Evolutionary conservation across 1,140 invertebrate species (phyloP).

Genomic region (Lysiphlebus fabarum): DNA sequence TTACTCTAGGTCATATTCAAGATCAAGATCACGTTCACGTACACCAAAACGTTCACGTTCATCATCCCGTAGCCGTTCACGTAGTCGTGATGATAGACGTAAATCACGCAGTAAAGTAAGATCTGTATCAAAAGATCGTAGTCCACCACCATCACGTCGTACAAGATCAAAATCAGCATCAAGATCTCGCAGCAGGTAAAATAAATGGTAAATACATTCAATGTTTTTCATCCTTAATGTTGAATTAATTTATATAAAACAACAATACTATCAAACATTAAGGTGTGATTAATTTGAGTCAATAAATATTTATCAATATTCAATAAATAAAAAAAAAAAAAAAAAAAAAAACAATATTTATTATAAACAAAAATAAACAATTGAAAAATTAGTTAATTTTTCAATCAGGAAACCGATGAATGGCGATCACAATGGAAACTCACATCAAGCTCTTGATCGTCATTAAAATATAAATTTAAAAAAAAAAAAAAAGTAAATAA

Average conservation of each 20-base stretch:
- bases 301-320: no score
- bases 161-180: constrained; percentile 48
- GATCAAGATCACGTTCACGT: constrained; percentile 53
- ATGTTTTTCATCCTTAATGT: constrained; percentile 14
- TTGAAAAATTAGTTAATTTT: no score
- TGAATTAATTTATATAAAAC: constrained; percentile 4
- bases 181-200: constrained; percentile 46
- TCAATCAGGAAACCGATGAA: constrained; percentile 24
- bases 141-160: constrained; percentile 39
- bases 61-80: constrained; percentile 56
- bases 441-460: constrained; percentile 17
- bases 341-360: no score
- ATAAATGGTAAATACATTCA: constrained; percentile 29
- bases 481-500: no score
- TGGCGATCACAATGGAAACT: constrained; percentile 23
- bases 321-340: no score
- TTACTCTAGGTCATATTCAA: constrained; percentile 49
- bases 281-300: background rate
- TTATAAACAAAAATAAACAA: no score
- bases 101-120: constrained; percentile 57
- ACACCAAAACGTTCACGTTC: constrained; percentile 49
- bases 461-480: background rate
- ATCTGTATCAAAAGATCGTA: constrained; percentile 54
- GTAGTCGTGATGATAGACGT: constrained; percentile 38
- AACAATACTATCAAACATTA: background rate